Conservation (phyloP, 2,888 invertebrate species). For the Laothoe populi region DNA sequence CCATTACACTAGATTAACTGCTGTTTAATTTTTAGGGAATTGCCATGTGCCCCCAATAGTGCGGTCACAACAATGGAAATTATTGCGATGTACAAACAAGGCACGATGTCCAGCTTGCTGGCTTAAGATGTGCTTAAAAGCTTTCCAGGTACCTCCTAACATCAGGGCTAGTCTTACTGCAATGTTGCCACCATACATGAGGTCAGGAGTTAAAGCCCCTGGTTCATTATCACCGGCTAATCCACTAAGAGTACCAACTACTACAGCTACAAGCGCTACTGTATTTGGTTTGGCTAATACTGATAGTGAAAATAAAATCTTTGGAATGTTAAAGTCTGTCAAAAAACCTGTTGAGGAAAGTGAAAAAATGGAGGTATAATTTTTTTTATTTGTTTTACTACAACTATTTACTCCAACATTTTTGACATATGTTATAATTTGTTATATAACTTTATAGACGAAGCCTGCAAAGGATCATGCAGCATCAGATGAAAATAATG, state of each 20-base stretch:
- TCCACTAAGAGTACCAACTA: conserved; percentile 60
- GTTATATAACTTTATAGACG: conserved; percentile 54
- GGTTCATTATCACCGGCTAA: conserved; percentile 59
- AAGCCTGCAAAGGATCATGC: conserved; percentile 60
- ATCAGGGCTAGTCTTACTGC: conserved; percentile 88
- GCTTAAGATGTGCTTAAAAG: conserved; percentile 92
- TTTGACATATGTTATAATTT: conserved; percentile 21
- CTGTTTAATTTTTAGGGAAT: conserved; percentile 74
- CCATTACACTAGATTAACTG: conserved; percentile 17
- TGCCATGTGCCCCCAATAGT: conserved; percentile 90
- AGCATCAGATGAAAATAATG: conserved; percentile 56
- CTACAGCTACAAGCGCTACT: conserved; percentile 41
- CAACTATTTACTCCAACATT: neutral
- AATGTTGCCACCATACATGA: conserved; percentile 88
- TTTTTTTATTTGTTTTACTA: conserved; percentile 16
- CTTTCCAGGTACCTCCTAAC: conserved; percentile 90
- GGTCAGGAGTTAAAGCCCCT: conserved; percentile 60
- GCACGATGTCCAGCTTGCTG: conserved; percentile 94
- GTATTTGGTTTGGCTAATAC: conserved; percentile 59
- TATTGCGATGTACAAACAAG: conserved; percentile 88
- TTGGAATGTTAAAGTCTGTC: conserved; percentile 59
- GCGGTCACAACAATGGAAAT: conserved; percentile 89
- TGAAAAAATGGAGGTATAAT: conserved; percentile 67
- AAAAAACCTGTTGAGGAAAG: conserved; percentile 66
- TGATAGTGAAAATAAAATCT: conserved; percentile 70